Conservation (phyloP, 2,888 invertebrate genomes). For the Tricholauxania praeusta region DNA sequence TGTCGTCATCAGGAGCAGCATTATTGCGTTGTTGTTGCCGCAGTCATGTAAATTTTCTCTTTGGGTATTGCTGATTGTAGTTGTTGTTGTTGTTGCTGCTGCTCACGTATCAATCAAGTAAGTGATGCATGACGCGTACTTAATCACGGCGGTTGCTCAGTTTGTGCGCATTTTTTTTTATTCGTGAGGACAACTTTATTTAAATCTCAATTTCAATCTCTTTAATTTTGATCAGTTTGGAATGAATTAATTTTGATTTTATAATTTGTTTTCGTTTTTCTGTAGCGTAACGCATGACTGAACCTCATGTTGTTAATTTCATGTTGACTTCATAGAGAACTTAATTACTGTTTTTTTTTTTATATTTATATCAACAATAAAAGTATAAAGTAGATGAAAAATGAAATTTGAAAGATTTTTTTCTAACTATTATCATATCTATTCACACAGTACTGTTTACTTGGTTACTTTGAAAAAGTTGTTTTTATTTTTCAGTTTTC, state of each 20-base stretch:
- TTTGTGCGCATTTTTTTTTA: constrained; percentile 20
- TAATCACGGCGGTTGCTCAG: constrained; percentile 33
- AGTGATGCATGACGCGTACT: constrained; percentile 41
- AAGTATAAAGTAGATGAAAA: too few relatives aligned
- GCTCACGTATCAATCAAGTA: constrained; percentile 59
- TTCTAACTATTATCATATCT: too few relatives aligned
- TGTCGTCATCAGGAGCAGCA: not conserved
- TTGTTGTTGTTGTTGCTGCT: constrained; percentile 44
- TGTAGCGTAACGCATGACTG: not conserved
- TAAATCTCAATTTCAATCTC: constrained; percentile 34
- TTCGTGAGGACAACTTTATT: constrained; percentile 39
- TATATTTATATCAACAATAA: too few relatives aligned
- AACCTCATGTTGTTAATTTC: not conserved
- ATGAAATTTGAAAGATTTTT: too few relatives aligned
- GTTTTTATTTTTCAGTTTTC: too few relatives aligned
- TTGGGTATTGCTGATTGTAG: constrained; percentile 17
- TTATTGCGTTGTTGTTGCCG: constrained; percentile 8
- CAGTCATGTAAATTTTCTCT: constrained; percentile 35
- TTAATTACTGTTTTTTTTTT: too few relatives aligned
- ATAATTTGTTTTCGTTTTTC: not conserved
- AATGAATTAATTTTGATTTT: constrained; percentile 36
- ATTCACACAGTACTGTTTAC: too few relatives aligned
- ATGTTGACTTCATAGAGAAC: not conserved
- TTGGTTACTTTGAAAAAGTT: too few relatives aligned
- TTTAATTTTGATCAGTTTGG: constrained; percentile 18